Evolutionary conservation across 1,140 invertebrate species (phyloP).

Genomic region (Zelostemma sp.): DNA sequence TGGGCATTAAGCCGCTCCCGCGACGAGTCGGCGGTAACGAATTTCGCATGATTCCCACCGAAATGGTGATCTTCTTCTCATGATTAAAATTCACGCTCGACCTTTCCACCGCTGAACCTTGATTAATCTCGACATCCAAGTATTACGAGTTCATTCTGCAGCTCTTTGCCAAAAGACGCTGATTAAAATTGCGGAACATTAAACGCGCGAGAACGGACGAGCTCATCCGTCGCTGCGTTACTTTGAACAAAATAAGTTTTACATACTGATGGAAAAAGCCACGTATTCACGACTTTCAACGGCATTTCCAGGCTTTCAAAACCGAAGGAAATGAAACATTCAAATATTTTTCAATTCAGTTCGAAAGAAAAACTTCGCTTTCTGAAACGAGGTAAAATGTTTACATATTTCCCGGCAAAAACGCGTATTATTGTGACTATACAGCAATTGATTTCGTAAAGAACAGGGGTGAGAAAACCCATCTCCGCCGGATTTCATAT

Average conservation of each 20-base stretch:
- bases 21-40: constrained; percentile 21
- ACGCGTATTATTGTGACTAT: too few species aligned
- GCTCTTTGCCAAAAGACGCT: constrained; percentile 22
- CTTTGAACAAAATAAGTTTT: constrained; percentile 12
- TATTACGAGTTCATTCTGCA: constrained; percentile 20
- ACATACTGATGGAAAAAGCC: not conserved
- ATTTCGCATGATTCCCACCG: constrained; percentile 19
- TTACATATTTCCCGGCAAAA: too few species aligned
- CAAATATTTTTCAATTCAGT: too few species aligned
- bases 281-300: not conserved
- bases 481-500: constrained; percentile 20
- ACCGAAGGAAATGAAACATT: too few species aligned
- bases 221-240: constrained; percentile 12
- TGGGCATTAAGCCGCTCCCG: constrained; percentile 25
- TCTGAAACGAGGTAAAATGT: too few species aligned
- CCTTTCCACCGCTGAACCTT: constrained; percentile 32
- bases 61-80: constrained; percentile 21
- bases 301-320: too few species aligned
- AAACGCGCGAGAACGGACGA: constrained; percentile 24
- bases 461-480: constrained; percentile 1
- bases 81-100: constrained; percentile 41
- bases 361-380: too few species aligned
- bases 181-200: constrained; percentile 43
- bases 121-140: constrained; percentile 35
- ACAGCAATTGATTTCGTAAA: not conserved